These are phyloP conservation scores for Rhopalosiphum padi DNA, from an alignment of 1,140 invertebrate genomes.

Conservation along the genomic window DNA sequence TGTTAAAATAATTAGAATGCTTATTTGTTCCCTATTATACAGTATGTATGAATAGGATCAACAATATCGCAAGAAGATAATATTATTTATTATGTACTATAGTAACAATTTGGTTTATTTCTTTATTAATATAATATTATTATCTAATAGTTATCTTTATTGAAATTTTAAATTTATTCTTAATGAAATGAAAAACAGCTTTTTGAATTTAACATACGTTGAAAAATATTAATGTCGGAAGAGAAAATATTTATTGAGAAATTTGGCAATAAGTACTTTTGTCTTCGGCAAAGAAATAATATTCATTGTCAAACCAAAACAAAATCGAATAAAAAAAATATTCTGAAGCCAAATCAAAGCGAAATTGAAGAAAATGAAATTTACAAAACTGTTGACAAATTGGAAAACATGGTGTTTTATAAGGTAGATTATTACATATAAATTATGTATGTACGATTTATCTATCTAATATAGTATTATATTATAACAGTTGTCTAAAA, in stretches of 20 bases:
- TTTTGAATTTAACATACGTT: neutral
- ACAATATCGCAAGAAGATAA: neutral
- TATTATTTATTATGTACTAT: neutral
- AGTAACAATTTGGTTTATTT: neutral
- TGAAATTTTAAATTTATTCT: neutral
- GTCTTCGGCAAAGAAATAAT: neutral
- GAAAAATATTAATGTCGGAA: neutral
- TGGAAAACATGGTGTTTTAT: neutral
- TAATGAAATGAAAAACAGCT: neutral
- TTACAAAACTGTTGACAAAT: neutral
- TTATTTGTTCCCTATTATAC: no score
- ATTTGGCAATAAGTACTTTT: neutral
- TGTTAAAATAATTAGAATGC: no score
- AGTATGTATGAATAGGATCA: no score
- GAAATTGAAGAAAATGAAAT: neutral
- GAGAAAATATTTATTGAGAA: slow-evolving; percentile 1
- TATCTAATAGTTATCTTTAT: neutral
- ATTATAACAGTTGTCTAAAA: neutral
- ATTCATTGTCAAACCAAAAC: neutral
- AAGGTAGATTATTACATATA: neutral
- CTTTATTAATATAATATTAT: neutral
- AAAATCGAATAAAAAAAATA: neutral
- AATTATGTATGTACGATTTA: neutral
- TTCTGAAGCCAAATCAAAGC: neutral
- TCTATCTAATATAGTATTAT: neutral